These are phyloP conservation scores for Drosophila hydei DNA, from an alignment of 1,140 invertebrate species.

Conservation along the genomic window DNA sequence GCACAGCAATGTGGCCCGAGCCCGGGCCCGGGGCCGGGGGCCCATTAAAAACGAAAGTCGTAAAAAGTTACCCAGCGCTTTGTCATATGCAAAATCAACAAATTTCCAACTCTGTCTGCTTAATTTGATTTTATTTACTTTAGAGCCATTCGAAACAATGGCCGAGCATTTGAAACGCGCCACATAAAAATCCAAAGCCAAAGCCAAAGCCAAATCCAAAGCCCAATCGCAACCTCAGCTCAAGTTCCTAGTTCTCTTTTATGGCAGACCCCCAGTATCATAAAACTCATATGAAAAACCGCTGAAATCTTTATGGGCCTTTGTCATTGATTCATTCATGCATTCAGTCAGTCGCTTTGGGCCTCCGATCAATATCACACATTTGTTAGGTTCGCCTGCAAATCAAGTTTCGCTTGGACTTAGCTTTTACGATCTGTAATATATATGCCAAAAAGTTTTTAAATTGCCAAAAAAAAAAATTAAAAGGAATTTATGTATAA, in stretches of 20 bases:
- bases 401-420: constrained; percentile 65
- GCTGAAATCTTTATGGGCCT: constrained; percentile 65
- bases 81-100: constrained; percentile 77
- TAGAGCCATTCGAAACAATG: constrained; percentile 66
- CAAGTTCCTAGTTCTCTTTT: constrained; percentile 49
- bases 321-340: constrained; percentile 29
- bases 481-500: constrained; percentile 2
- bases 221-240: constrained; percentile 1
- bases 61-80: constrained; percentile 59
- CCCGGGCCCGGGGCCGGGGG: not conserved
- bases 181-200: constrained; percentile 16
- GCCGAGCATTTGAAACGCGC: constrained; percentile 60
- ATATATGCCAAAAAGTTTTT: constrained; percentile 47
- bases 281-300: constrained; percentile 44
- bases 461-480: constrained; percentile 40
- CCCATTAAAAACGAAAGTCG: constrained; percentile 79
- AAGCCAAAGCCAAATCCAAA: constrained; percentile 4
- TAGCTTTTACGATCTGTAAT: constrained; percentile 59
- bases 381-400: constrained; percentile 32
- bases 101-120: constrained; percentile 43
- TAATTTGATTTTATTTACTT: constrained; percentile 73
- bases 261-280: constrained; percentile 46
- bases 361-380: constrained; percentile 42
- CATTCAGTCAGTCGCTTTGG: too few relatives aligned
- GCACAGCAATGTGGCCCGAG: constrained; percentile 50